These are phyloP conservation scores for Heterohyrax brucei DNA, from an alignment of 2,797 vertebrate genomes.

Conservation along the genomic window DNA sequence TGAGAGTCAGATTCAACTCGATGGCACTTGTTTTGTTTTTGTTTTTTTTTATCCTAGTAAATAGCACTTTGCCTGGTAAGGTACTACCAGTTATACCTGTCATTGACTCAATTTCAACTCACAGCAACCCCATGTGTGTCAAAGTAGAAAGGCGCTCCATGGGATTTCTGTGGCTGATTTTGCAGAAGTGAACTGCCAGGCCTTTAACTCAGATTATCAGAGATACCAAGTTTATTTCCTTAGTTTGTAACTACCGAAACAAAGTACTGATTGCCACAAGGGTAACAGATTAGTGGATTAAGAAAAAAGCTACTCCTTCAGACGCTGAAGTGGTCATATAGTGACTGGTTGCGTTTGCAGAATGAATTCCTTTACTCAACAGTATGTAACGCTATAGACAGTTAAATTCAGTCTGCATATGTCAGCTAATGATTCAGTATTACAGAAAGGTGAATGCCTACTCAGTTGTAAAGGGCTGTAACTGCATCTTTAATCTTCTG, in stretches of 20 bases:
- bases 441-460: slow-evolving; percentile 3
- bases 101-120: not conserved
- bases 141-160: not conserved
- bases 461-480: not conserved
- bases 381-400: not conserved
- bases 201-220: not conserved
- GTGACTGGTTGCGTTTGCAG: not conserved
- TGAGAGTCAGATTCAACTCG: too few relatives aligned
- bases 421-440: slow-evolving; percentile 20
- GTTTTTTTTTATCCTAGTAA: not conserved
- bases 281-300: not conserved
- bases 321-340: not conserved
- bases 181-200: not conserved
- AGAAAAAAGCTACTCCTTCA: not conserved
- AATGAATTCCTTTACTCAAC: slow-evolving; percentile 59
- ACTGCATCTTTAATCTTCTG: slow-evolving; percentile 50
- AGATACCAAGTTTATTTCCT: slow-evolving; percentile 28
- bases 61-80: not conserved
- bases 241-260: not conserved
- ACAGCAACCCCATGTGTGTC: not conserved
- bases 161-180: not conserved
- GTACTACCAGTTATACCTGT: not conserved
- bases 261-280: not conserved
- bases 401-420: slow-evolving; percentile 64
- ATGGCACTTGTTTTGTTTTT: too few relatives aligned